Evolutionary conservation across 2,797 vertebrate species (phyloP).

Genomic region (Helarctos malayanus): DNA sequence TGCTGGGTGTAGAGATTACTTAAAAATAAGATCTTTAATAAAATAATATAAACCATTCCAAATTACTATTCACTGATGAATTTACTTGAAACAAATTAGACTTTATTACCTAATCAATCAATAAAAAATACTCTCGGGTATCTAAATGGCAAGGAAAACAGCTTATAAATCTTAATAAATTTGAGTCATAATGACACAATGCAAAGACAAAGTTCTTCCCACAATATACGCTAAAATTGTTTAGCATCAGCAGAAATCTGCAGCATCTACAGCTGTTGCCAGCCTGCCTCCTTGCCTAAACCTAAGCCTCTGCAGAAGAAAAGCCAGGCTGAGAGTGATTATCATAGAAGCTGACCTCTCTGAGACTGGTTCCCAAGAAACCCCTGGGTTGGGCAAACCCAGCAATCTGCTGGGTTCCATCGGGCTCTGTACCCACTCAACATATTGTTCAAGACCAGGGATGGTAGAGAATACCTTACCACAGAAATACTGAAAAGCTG

Average conservation of each 20-base stretch:
- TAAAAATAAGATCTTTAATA: neutral
- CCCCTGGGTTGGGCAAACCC: neutral
- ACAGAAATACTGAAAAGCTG: neutral
- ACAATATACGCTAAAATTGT: neutral
- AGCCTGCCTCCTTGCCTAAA: constrained; percentile 1
- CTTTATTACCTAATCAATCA: constrained; percentile 32
- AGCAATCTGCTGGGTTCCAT: neutral
- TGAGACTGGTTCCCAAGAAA: neutral
- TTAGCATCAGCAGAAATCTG: constrained; percentile 30
- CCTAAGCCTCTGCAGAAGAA: neutral
- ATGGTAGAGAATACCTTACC: neutral
- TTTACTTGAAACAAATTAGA: constrained; percentile 20
- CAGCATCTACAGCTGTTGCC: neutral
- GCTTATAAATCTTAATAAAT: constrained; percentile 14
- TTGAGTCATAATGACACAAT: constrained; percentile 4
- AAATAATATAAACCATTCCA: neutral
- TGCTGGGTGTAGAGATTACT: neutral
- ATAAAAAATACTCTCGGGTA: neutral
- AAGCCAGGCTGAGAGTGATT: neutral
- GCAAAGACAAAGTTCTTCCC: neutral
- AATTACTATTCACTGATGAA: neutral
- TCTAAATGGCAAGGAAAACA: constrained; percentile 39
- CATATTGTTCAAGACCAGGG: neutral
- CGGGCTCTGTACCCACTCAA: neutral
- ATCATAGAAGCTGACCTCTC: neutral